A percentile compares a stretch with the other conserved stretches of the same genome.
These are phyloP conservation scores for Priocnemis perturbator DNA, from an alignment of 2,888 invertebrate species.

Conservation along the genomic window DNA sequence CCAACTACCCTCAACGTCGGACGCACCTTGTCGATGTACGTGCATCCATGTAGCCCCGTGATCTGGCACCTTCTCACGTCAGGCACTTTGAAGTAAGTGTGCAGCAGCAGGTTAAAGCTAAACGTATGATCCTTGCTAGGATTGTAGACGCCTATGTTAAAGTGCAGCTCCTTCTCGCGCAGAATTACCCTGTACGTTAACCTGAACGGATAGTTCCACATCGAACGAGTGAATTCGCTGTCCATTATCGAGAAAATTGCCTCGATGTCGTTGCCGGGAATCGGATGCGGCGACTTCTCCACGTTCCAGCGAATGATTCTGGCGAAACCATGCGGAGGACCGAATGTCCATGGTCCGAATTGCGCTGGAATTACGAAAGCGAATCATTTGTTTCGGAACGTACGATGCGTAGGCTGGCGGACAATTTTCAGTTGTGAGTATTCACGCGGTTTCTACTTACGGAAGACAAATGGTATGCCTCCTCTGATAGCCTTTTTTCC, in stretches of 20 bases:
- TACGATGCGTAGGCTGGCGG: too few relatives aligned
- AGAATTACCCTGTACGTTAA: constrained; percentile 94
- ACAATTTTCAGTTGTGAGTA: too few relatives aligned
- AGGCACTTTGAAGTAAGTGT: constrained; percentile 97
- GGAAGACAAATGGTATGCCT: constrained; percentile 97
- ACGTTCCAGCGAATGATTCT: constrained; percentile 94
- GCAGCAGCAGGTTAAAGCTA: constrained; percentile 93
- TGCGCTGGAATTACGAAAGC: constrained; percentile 81
- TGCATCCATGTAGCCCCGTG: constrained; percentile 93
- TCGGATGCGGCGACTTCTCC: constrained; percentile 90
- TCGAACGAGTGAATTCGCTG: constrained; percentile 92
- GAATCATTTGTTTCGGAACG: neutral
- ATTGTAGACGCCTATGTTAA: constrained; percentile 95
- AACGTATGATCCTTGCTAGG: constrained; percentile 94
- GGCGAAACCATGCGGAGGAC: constrained; percentile 98
- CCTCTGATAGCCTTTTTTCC: constrained; percentile 97
- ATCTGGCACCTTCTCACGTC: constrained; percentile 95
- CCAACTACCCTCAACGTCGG: too few relatives aligned
- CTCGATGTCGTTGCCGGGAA: constrained; percentile 94
- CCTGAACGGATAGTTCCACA: constrained; percentile 97
- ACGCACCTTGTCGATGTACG: constrained; percentile 90
- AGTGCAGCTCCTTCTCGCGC: constrained; percentile 93
- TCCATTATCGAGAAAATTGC: constrained; percentile 95
- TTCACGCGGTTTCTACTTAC: constrained; percentile 81
- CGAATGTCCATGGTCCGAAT: constrained; percentile 96